Percentiles rank a stretch among this genome's conserved stretches.
Conservation (phyloP, 2,797 vertebrate species). For the Holocentrus rufus region DNA sequence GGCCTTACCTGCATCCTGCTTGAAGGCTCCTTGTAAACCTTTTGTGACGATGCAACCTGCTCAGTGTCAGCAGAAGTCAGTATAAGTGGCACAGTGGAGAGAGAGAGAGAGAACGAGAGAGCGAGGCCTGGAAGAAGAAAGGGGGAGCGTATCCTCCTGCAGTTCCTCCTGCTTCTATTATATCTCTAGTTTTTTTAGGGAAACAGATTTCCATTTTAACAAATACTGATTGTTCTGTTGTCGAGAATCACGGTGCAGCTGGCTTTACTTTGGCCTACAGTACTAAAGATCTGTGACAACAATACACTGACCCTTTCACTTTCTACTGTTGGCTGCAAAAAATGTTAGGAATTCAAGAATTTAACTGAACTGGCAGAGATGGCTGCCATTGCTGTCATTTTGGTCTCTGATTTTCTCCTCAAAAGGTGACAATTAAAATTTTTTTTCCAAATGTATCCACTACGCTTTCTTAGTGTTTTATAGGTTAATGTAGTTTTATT, state of each 20-base stretch:
- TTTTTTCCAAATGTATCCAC: too few species aligned
- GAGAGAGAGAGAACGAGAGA: slow-evolving; percentile 7
- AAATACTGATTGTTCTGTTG: slow-evolving; percentile 34
- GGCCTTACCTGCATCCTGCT: slow-evolving; percentile 75
- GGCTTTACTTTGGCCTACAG: background rate
- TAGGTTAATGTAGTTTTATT: too few species aligned
- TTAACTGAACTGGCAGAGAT: too few species aligned
- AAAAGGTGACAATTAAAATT: too few species aligned
- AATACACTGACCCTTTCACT: slow-evolving; percentile 26
- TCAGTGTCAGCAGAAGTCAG: slow-evolving; percentile 80
- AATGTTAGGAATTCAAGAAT: slow-evolving; percentile 13
- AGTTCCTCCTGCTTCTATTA: background rate
- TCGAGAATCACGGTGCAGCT: background rate
- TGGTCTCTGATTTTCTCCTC: too few species aligned
- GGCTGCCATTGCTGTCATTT: too few species aligned
- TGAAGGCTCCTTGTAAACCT: slow-evolving; percentile 66
- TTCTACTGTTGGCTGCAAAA: background rate
- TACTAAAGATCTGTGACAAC: background rate
- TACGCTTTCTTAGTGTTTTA: too few species aligned
- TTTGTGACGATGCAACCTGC: slow-evolving; percentile 79
- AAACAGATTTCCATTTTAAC: slow-evolving; percentile 33
- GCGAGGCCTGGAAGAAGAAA: slow-evolving; percentile 33
- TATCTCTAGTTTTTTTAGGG: slow-evolving; percentile 2
- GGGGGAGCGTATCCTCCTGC: background rate
- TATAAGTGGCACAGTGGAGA: slow-evolving; percentile 35